Evolutionary conservation across 2,797 vertebrate species (phyloP).

Genomic region (Spinibarbus caldwelli): DNA sequence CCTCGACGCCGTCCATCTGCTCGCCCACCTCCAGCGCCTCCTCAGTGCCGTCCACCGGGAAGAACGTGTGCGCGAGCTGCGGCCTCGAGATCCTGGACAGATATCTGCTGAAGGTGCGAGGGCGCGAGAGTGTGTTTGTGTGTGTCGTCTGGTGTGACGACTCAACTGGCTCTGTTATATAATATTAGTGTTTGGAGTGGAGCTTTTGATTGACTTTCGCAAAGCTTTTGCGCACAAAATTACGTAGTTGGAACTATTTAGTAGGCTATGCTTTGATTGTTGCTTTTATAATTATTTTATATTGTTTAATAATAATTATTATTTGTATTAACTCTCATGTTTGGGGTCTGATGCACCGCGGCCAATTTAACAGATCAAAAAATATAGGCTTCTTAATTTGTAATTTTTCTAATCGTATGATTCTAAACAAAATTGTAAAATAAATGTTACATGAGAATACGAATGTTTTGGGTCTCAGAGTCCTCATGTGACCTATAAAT

Average conservation of each 20-base stretch:
- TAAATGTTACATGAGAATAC: not conserved
- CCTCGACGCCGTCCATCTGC: constrained; percentile 92
- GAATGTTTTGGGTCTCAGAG: not conserved
- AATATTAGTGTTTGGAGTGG: not conserved
- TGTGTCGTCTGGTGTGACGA: not conserved
- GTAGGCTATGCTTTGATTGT: not conserved
- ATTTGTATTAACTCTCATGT: not conserved
- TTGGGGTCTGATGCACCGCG: not conserved
- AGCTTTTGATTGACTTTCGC: not conserved
- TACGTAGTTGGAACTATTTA: not conserved
- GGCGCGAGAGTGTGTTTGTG: not conserved
- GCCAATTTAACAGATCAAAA: not conserved
- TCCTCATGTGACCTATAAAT: not conserved
- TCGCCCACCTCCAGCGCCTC: constrained; percentile 89
- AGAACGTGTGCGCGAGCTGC: constrained; percentile 95
- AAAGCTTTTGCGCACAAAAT: not conserved
- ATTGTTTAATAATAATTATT: not conserved
- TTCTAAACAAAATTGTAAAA: not conserved
- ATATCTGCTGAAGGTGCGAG: constrained; percentile 90
- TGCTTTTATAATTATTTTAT: not conserved
- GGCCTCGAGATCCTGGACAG: constrained; percentile 93
- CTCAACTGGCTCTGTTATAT: not conserved
- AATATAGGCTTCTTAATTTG: not conserved
- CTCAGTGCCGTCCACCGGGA: constrained; percentile 87
- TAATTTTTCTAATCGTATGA: not conserved